Base-by-base conservation (phyloP, 2,113 vertebrate genomes). In the Salvelinus alpinus region DNA sequence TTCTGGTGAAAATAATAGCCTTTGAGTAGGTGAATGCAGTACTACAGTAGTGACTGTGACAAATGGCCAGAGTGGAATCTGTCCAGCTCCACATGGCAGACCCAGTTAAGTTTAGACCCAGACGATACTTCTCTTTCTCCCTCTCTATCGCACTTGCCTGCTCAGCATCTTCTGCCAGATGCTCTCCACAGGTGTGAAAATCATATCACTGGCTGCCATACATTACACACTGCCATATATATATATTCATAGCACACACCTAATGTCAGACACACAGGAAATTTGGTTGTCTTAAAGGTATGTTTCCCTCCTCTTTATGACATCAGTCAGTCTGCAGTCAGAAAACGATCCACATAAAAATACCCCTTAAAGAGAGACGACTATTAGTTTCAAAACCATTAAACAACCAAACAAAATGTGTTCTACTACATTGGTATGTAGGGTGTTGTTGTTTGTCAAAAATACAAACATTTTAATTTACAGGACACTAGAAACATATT, bases 401-500 rank as follows among this genome's bases (percentile, higher is more conserved):
- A 18, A 54, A 54, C 51, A 13, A 54, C 38, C 38, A 44, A 11
- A 9, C 38, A 44, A 44, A 44, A 44, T 44, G 38, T 44, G 38
- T 11, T 44, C 38, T 44, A 44, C 4, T 13, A 54, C 14, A 18
- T 54, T 54, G 51, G 16, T 54, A 18, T 54, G 51, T 54, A 54
- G 51, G 51, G 14, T 51, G 11, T 1, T 51, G 38, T 16, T 54
- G 5, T 54, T 54, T 54, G 51, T 54, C 8, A 44, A 44, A 44
- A 44, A 57, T 44, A 31, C 64, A 31, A 29, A 14, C 38, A 16
- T 59, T 79, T 78, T 59, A 18, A 44, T 31, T 27, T n/a, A 71
- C 12, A 80, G 20, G 70, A 60, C 16, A 60, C 75, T 62, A 70
- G 72, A 77, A 75, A 76, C 69, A 74, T 76, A 60, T 76, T 80